These are phyloP conservation scores for Albula goreensis DNA, from an alignment of 2,113 vertebrate genomes.

Conservation along the genomic window DNA sequence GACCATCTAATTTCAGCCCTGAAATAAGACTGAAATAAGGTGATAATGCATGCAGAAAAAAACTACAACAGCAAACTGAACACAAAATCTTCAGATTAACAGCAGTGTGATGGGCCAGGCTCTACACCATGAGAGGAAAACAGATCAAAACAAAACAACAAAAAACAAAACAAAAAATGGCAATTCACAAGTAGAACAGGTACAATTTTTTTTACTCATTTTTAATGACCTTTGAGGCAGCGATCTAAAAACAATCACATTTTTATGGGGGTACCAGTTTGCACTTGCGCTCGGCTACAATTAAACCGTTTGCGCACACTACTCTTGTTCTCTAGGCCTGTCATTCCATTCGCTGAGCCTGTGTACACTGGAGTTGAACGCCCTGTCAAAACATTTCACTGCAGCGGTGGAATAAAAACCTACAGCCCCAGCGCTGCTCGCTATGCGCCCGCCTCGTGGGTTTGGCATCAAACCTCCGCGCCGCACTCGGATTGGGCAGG, in stretches of 20 bases:
- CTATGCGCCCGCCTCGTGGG: neutral
- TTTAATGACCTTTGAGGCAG: neutral
- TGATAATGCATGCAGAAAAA: neutral
- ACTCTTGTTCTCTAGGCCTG: neutral
- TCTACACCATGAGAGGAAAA: too few species aligned
- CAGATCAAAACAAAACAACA: too few species aligned
- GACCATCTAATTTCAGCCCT: too few species aligned
- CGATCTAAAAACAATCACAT: neutral
- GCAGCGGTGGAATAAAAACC: neutral
- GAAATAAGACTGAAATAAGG: neutral
- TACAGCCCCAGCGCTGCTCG: neutral
- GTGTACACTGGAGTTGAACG: neutral
- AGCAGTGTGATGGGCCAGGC: neutral
- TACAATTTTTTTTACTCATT: neutral
- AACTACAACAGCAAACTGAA: neutral
- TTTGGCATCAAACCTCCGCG: neutral
- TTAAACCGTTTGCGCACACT: neutral
- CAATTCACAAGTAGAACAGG: neutral
- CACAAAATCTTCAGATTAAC: neutral
- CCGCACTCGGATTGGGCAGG: neutral
- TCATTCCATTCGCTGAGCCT: neutral
- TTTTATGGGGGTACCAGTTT: too few species aligned
- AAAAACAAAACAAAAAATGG: neutral
- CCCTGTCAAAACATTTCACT: constrained; percentile 3
- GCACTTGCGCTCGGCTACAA: neutral